phyloP scores from a whole-genome alignment of 2,113 vertebrate species.

The Diphyllodes magnificus region DNA sequence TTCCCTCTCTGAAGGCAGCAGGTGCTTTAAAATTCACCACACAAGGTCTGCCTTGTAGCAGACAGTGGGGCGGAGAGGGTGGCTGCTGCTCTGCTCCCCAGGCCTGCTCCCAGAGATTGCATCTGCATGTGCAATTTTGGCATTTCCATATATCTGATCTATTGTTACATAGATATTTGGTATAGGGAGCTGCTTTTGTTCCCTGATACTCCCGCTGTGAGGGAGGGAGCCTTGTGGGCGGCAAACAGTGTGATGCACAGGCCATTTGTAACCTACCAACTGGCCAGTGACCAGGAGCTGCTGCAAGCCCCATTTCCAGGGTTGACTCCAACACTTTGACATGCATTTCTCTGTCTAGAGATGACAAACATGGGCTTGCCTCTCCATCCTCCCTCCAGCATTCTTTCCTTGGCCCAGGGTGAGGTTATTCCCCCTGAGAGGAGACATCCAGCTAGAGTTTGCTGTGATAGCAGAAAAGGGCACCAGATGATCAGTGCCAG shows the following conservation, averaged over 20 bases:
- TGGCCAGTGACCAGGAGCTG: neutral
- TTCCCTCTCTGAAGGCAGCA: neutral
- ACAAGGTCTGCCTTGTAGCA: neutral
- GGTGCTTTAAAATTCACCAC: conserved; percentile 11
- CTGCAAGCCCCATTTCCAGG: neutral
- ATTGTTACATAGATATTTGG: neutral
- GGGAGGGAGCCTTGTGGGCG: neutral
- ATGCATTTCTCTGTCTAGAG: neutral
- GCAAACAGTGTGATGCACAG: neutral
- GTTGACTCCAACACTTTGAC: neutral
- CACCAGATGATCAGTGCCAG: rapidly evolving
- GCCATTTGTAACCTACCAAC: neutral
- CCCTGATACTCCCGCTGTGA: neutral
- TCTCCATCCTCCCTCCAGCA: rapidly evolving
- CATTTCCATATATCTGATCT: neutral
- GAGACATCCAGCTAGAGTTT: neutral
- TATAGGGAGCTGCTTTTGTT: neutral
- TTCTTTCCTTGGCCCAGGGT: neutral
- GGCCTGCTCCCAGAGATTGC: neutral
- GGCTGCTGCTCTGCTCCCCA: neutral
- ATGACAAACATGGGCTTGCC: neutral
- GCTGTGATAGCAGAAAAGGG: neutral
- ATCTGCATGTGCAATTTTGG: neutral
- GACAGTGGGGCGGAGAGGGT: neutral
- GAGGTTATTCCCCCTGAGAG: neutral